Base-by-base conservation (phyloP, 2,797 vertebrate species). In the Agapornis canus region DNA sequence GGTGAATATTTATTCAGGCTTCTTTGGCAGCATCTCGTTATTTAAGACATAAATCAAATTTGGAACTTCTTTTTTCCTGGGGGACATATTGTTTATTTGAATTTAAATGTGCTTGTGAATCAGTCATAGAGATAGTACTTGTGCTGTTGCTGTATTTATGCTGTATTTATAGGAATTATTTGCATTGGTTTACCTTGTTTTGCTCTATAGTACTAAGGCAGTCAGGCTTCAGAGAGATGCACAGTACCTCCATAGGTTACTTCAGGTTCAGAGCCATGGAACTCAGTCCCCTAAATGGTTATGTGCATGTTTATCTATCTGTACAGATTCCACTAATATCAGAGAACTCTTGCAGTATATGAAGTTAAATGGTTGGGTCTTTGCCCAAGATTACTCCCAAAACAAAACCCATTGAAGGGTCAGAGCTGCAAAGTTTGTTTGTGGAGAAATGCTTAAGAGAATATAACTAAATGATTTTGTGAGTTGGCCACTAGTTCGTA, bases 11-110 rank as follows among this genome's bases (percentile, higher is more conserved):
- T 93, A 89, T 93, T 91, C 84, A 78, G 31, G 57, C 65, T 93
- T 69, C 47, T 91, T 75, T 83, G 79, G 25, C 78, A 87, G 49
- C 25, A 49, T 95, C 94, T 93, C 3, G 1, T 91, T 96, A 61
- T 83, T 91, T 92, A 87, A 89, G 79, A 82, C 76, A 65, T 89
- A 95, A 93, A 91, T 95, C 71, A 92, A 89, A 89, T 51, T 40
- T 76, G 39, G 71, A 91, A 82, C 40, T 60, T 82, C 27, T 66
- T 86, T 83, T 86, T 86, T 89, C 68, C 69, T 82, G 39, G 6
- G 52, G 81, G 64, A 89, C 20, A 85, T 80, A 75, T 71, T 85
- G 40, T 94, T 93, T 81, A 18, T 93, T 47, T 92, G 35, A 94
- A 87, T 91, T 85, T 83, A 75, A 82, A 91, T 95, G 69, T 90